Evolutionary conservation across 2,888 invertebrate species (phyloP).

Genomic region (Phrixothrix hirtus): DNA sequence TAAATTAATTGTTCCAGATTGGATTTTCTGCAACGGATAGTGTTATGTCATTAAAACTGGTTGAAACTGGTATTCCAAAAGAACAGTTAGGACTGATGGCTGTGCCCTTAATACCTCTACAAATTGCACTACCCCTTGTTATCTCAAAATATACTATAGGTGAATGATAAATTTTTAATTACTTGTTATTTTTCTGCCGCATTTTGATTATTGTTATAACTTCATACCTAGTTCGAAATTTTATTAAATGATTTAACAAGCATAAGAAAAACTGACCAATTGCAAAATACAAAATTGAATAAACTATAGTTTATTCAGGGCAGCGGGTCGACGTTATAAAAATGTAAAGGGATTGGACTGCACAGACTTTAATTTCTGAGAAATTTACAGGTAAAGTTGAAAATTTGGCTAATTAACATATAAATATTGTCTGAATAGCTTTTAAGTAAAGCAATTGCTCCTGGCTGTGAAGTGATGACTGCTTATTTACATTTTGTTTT

Average conservation of each 20-base stretch:
- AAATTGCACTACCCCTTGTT: slow-evolving; percentile 84
- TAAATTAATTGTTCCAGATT: slow-evolving; percentile 62
- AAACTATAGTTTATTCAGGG: not conserved
- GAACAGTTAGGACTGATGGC: slow-evolving; percentile 92
- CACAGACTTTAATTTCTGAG: too few relatives aligned
- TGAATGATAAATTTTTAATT: slow-evolving; percentile 24
- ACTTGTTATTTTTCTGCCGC: not conserved
- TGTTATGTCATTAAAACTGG: slow-evolving; percentile 90
- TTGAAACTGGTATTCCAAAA: slow-evolving; percentile 95
- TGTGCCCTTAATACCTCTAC: slow-evolving; percentile 91
- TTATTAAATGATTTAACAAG: not conserved
- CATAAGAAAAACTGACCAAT: too few relatives aligned
- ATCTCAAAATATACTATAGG: slow-evolving; percentile 64
- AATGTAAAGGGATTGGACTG: too few relatives aligned
- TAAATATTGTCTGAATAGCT: too few relatives aligned
- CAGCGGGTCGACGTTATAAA: too few relatives aligned
- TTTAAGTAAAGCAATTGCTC: too few relatives aligned
- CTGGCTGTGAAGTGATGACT: too few relatives aligned
- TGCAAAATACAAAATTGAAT: too few relatives aligned
- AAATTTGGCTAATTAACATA: too few relatives aligned
- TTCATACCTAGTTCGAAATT: not conserved
- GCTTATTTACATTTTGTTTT: too few relatives aligned
- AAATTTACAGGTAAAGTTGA: too few relatives aligned
- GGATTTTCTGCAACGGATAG: slow-evolving; percentile 96
- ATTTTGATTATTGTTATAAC: not conserved